Percentiles rank a stretch among this genome's conserved stretches.
phyloP scores from a whole-genome alignment of 2,797 vertebrate genomes.

The Ctenopoma kingsleyae region DNA sequence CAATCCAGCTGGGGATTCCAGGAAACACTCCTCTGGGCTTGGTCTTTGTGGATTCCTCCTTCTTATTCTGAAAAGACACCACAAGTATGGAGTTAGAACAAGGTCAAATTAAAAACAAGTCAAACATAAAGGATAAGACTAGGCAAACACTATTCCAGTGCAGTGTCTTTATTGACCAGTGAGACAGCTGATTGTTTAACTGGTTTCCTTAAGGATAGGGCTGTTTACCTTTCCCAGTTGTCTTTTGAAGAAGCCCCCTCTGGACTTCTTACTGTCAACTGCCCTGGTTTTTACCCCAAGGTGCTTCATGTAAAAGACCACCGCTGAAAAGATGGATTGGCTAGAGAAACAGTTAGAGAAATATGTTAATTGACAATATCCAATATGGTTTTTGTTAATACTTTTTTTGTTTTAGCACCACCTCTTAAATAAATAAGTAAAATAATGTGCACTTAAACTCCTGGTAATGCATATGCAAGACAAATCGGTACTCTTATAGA shows the following conservation, averaged over 20 bases:
- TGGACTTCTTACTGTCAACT: constrained; percentile 91
- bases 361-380: neutral
- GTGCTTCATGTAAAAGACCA: constrained; percentile 91
- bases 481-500: neutral
- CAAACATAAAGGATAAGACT: neutral
- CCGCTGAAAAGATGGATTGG: constrained; percentile 87
- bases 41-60: constrained; percentile 84
- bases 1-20: constrained; percentile 86
- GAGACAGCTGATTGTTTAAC: neutral
- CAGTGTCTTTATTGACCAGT: neutral
- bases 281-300: constrained; percentile 90
- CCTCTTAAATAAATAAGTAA: neutral
- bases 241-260: constrained; percentile 88
- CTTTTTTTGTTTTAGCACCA: neutral
- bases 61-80: constrained; percentile 73
- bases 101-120: neutral
- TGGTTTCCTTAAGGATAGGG: neutral
- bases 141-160: neutral
- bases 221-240: constrained; percentile 83
- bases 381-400: neutral
- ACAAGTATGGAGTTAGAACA: constrained; percentile 5
- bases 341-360: constrained; percentile 67
- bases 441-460: neutral
- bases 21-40: constrained; percentile 81
- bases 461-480: neutral